phyloP scores from a whole-genome alignment of 2,888 invertebrate genomes.

The Camponotus fellah region DNA sequence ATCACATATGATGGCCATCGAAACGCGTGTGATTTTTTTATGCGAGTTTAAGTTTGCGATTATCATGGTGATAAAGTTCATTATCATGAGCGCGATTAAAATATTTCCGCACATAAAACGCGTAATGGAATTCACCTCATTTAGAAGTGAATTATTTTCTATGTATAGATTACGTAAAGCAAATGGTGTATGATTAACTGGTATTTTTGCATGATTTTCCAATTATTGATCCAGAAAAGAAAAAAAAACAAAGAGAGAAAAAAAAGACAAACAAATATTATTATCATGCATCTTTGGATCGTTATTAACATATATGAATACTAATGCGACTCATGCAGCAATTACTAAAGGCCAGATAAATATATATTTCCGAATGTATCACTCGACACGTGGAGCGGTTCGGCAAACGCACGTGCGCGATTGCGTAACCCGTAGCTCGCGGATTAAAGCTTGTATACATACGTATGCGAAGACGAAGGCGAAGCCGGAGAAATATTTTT shows the following conservation, averaged over 20 bases:
- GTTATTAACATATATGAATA: background rate
- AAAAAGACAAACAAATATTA: background rate
- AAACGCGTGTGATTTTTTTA: background rate
- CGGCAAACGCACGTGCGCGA: constrained; percentile 69
- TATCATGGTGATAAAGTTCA: constrained; percentile 6
- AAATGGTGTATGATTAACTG: background rate
- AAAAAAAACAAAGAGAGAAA: no score
- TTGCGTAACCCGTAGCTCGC: constrained; percentile 68
- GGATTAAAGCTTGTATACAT: constrained; percentile 49
- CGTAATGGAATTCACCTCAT: constrained; percentile 14
- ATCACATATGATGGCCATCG: background rate
- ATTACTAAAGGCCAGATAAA: constrained; percentile 52
- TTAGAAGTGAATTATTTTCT: background rate
- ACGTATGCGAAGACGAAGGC: background rate
- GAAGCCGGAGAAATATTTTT: constrained; percentile 34
- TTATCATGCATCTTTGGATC: background rate
- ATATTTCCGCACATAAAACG: background rate
- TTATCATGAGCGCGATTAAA: constrained; percentile 25
- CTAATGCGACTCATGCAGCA: constrained; percentile 17
- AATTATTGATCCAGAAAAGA: background rate
- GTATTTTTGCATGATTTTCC: background rate
- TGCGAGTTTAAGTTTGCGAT: background rate
- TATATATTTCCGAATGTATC: constrained; percentile 14
- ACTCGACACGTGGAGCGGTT: constrained; percentile 70
- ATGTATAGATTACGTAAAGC: background rate